Evolutionary conservation across 2,888 invertebrate species (phyloP).

Genomic region (Alviniconcha strummeri): DNA sequence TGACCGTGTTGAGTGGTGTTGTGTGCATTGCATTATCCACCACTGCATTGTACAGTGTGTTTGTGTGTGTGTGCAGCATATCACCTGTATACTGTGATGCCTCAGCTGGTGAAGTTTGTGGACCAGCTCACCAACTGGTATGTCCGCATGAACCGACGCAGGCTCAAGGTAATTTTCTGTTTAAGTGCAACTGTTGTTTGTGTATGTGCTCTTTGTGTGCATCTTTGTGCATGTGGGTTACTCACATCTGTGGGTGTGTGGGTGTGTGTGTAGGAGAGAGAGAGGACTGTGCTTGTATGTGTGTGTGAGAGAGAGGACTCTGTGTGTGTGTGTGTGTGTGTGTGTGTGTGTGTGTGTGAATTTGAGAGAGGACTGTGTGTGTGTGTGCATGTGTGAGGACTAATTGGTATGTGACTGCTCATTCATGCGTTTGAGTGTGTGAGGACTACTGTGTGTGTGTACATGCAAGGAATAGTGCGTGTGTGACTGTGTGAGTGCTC

Average conservation of each 20-base stretch:
- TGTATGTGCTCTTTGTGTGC: neutral
- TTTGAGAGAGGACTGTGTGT: neutral
- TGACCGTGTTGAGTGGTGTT: neutral
- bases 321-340: conserved; percentile 2
- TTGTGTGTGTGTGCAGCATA: conserved; percentile 79
- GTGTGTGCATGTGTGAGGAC: neutral
- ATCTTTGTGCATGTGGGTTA: neutral
- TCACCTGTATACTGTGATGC: conserved; percentile 95
- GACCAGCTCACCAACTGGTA: conserved; percentile 99
- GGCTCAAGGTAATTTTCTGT: conserved; percentile 81
- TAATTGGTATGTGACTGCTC: too few species aligned
- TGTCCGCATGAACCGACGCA: conserved; percentile 94
- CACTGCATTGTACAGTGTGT: too few species aligned
- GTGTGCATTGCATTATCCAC: too few species aligned
- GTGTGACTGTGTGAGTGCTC: too few species aligned
- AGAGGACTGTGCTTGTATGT: neutral
- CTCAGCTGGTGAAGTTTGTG: conserved; percentile 94
- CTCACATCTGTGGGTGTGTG: neutral
- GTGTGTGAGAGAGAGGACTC: neutral
- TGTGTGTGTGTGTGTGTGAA: neutral
- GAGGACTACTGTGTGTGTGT: conserved; percentile 25
- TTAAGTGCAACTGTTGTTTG: neutral
- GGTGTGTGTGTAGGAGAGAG: neutral
- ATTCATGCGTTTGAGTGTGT: too few species aligned
- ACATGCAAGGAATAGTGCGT: neutral